Evolutionary conservation across 2,797 vertebrate species (phyloP), one percentile per base, ranked within the genome.

Genomic region (Pangasius djambal): DNA sequence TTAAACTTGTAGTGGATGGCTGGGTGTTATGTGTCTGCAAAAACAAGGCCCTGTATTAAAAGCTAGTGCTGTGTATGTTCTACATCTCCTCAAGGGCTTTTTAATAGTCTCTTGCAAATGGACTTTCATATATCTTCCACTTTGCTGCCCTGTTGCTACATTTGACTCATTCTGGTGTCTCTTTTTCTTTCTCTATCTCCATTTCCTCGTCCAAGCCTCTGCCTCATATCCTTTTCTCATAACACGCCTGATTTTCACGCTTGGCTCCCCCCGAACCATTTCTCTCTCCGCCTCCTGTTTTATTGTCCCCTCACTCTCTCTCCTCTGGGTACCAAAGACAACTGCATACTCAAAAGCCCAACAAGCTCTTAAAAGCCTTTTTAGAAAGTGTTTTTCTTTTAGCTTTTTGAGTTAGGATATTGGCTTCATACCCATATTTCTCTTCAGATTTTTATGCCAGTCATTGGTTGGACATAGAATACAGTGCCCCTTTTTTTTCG

Each of bases 171-270:
- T 91, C 28, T 48, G 61, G 50, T 59, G 72, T 69, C 78, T 63
- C 65, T 86, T 57, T 59, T 72, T 87, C 79, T n/a, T 74, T 81
- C 57, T n/a, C 61, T 86, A 85, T 86, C 59, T 85, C 25, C 72
- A 82, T 88, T 87, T 89, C 59, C 79, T 89, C 84, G 70, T 89
- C 78, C 87, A 55, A 75, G 31, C 50, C 83, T 81, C 88, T 87
- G 20, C 79, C 77, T 89, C 87, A 70, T 90, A 78, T 91, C 88
- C 40, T 89, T 84, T 87, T 93, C 92, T 94, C 92, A 95, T 95
- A 90, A 91, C 95, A 94, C 94, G 91, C 95, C 95, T 90, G 93
- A 95, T 96, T 89, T 93, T 95, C 88, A 94, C 84, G 94, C 94
- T 94, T 75, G 48, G 89, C 78, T 94, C 91, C 83, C 79, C 87